These are phyloP conservation scores for Copidosoma floridanum DNA, from an alignment of 1,140 invertebrate genomes.

Conservation along the genomic window DNA sequence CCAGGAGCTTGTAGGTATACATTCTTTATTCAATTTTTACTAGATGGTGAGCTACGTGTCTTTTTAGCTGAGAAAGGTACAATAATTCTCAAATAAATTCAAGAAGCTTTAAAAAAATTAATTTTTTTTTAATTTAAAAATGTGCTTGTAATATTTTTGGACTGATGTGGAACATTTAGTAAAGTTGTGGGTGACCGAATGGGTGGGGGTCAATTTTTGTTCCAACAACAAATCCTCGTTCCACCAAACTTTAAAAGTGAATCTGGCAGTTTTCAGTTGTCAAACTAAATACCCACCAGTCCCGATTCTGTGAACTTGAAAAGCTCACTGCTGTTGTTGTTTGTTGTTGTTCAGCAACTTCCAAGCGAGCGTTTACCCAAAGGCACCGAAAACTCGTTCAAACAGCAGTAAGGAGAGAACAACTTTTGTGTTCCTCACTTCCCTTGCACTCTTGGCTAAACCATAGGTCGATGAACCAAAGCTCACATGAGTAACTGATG, in stretches of 20 bases:
- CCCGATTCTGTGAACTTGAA: constrained; percentile 30
- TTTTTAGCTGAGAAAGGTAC: not conserved
- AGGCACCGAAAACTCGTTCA: constrained; percentile 28
- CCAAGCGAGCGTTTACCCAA: constrained; percentile 14
- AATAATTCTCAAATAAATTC: not conserved
- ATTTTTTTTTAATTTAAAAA: not conserved
- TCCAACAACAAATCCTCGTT: constrained; percentile 21
- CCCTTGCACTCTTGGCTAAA: no score
- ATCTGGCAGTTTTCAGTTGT: constrained; percentile 28
- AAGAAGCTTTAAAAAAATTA: not conserved
- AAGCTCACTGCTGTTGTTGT: no score
- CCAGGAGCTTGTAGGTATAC: no score
- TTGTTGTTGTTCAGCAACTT: constrained; percentile 24
- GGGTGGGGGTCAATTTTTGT: constrained; percentile 14
- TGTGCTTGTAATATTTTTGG: no score
- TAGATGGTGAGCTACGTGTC: not conserved
- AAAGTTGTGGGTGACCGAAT: constrained; percentile 13
- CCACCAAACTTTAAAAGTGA: constrained; percentile 27
- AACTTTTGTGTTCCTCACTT: constrained; percentile 25
- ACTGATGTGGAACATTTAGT: constrained; percentile 20
- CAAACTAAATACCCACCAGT: constrained; percentile 30
- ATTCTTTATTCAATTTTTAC: not conserved
- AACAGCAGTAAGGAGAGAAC: constrained; percentile 24
- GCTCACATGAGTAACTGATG: no score
- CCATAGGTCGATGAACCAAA: constrained; percentile 15